phyloP scores from a whole-genome alignment of 2,113 vertebrate species.

The Megaleporinus macrocephalus region DNA sequence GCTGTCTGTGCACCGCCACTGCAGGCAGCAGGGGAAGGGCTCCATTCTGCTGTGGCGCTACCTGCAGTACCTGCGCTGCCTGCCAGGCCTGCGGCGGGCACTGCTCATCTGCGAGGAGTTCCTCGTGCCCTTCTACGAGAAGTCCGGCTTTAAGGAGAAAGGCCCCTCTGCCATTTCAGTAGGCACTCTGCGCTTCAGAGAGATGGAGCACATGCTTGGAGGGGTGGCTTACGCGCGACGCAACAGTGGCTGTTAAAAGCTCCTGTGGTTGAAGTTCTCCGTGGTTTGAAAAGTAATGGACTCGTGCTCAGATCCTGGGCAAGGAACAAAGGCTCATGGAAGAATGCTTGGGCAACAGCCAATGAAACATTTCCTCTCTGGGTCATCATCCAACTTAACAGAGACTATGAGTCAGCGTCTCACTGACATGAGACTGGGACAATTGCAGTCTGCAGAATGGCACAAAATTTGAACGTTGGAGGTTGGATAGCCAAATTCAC shows the following conservation, averaged over 20 bases:
- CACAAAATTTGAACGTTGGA: not conserved
- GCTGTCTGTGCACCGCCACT: conserved; percentile 79
- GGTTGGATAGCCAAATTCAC: not conserved
- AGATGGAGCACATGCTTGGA: conserved; percentile 77
- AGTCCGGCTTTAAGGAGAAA: conserved; percentile 79
- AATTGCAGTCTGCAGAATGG: not conserved
- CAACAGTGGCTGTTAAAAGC: conserved; percentile 74
- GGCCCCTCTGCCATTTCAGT: conserved; percentile 73
- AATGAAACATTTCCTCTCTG: not conserved
- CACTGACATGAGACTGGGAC: conserved; percentile 17
- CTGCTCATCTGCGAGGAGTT: conserved; percentile 81
- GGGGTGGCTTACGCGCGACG: conserved; percentile 73
- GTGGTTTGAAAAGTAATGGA: conserved; percentile 16
- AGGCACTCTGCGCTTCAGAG: conserved; percentile 72
- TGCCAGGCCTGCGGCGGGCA: conserved; percentile 70
- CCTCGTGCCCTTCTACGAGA: conserved; percentile 78
- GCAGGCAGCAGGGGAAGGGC: conserved; percentile 81
- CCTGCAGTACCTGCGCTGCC: conserved; percentile 77
- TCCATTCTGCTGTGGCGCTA: conserved; percentile 82
- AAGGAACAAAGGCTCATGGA: not conserved
- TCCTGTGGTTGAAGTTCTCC: not conserved
- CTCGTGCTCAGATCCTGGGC: conserved; percentile 5
- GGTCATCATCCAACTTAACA: not conserved
- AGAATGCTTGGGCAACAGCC: not conserved
- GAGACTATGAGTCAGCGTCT: not conserved